Conservation (phyloP, 1,140 invertebrate genomes). For the Tetramorium simillimum region DNA sequence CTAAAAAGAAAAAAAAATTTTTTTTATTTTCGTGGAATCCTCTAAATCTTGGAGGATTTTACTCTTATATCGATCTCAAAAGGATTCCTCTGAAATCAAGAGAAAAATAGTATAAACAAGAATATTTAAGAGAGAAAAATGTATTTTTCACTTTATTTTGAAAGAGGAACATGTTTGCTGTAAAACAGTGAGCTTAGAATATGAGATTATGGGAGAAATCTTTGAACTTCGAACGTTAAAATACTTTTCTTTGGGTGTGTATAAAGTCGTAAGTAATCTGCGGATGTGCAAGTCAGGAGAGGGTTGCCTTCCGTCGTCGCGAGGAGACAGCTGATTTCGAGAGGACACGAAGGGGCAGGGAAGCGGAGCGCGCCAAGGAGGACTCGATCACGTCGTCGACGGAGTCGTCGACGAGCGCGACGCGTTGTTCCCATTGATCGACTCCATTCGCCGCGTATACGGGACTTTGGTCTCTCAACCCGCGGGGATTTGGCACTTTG, state of each 20-base stretch:
- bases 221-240: no score
- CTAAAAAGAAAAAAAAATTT: no score
- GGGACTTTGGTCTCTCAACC: constrained; percentile 57
- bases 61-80: no score
- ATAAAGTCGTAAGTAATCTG: constrained; percentile 30
- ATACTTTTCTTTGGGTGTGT: not conserved
- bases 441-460: constrained; percentile 58
- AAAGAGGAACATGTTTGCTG: no score
- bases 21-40: no score
- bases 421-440: constrained; percentile 72
- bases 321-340: constrained; percentile 24
- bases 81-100: no score
- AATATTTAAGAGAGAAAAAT: no score
- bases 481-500: constrained; percentile 72
- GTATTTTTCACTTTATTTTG: no score
- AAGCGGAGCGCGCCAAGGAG: constrained; percentile 42
- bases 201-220: no score
- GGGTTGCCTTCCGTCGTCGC: not conserved
- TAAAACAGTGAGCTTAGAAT: no score
- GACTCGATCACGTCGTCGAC: constrained; percentile 69
- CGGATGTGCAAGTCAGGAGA: constrained; percentile 39
- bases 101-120: no score
- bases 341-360: not conserved
- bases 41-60: no score
- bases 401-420: constrained; percentile 67